Conservation (phyloP, 1,140 invertebrate genomes). For the Myzus persicae region DNA sequence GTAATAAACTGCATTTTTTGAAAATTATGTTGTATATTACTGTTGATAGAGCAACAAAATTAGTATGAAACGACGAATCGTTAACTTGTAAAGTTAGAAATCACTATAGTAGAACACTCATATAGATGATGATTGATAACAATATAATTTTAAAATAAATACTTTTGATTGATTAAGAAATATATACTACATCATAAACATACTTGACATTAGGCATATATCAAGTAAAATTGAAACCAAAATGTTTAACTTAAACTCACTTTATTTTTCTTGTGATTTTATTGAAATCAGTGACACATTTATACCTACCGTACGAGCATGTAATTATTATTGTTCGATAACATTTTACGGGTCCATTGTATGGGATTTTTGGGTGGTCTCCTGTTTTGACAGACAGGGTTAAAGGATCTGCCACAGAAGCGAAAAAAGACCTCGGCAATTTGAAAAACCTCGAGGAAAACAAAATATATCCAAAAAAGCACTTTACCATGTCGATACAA, state of each 20-base stretch:
- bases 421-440: not conserved
- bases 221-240: not conserved
- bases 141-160: not conserved
- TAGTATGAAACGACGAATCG: not conserved
- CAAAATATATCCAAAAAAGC: constrained; percentile 53
- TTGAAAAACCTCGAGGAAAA: not conserved
- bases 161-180: not conserved
- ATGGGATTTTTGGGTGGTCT: not conserved
- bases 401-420: not conserved
- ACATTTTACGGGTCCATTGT: not conserved
- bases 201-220: not conserved
- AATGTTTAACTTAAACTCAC: not conserved
- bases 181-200: not conserved
- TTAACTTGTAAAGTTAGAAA: not conserved
- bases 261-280: not conserved
- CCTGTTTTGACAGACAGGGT: not conserved
- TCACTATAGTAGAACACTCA: not conserved
- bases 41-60: not conserved
- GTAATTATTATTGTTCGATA: not conserved
- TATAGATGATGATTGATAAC: no score
- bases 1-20: not conserved
- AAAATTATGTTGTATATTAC: not conserved
- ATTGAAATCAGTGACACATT: not conserved
- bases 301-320: not conserved
- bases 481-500: constrained; percentile 17